Evolutionary conservation across 2,113 vertebrate genomes (phyloP).

Genomic region (Dasypus novemcinctus): DNA sequence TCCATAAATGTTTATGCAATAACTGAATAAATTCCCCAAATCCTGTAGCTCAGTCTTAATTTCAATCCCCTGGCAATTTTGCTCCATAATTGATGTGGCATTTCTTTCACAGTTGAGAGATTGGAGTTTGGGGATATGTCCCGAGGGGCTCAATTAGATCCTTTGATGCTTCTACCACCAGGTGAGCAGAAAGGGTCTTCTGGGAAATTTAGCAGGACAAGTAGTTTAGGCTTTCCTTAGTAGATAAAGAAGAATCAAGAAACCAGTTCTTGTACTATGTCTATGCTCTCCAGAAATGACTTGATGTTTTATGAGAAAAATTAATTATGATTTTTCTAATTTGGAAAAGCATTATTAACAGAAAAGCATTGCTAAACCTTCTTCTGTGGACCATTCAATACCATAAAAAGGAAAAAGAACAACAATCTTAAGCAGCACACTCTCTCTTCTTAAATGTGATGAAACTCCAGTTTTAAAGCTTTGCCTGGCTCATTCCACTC

Average conservation of each 20-base stretch:
- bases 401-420: neutral
- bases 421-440: neutral
- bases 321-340: neutral
- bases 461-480: neutral
- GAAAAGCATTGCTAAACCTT: neutral
- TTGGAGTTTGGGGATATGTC: neutral
- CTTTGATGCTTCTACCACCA: conserved; percentile 29
- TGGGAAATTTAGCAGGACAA: conserved; percentile 47
- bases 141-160: conserved; percentile 44
- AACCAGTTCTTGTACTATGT: neutral
- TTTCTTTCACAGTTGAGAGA: conserved; percentile 34
- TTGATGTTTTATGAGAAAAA: conserved; percentile 9
- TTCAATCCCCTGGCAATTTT: neutral
- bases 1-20: conserved; percentile 12
- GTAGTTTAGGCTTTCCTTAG: conserved; percentile 44
- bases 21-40: conserved; percentile 46
- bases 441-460: neutral
- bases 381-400: neutral
- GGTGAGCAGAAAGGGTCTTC: conserved; percentile 35
- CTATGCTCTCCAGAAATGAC: neutral
- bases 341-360: neutral
- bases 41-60: neutral
- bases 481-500: neutral
- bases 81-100: conserved; percentile 54
- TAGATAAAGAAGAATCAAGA: neutral